A percentile compares a stretch with the other conserved stretches of the same genome.
phyloP scores from a whole-genome alignment of 2,888 invertebrate genomes.

The Stegophylla sp. region DNA sequence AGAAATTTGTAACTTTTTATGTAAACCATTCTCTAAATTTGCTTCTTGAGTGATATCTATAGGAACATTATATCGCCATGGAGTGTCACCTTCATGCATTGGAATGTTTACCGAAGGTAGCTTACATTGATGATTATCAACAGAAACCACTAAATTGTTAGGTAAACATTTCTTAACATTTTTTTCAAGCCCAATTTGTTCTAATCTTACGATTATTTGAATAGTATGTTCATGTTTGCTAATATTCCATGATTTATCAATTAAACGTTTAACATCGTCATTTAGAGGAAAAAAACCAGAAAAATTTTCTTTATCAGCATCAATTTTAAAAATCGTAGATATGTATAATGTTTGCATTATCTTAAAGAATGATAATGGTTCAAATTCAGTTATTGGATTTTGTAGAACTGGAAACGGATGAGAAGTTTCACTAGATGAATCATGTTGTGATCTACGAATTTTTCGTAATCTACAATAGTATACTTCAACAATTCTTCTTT shows the following conservation, averaged over 20 bases:
- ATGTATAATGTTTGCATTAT: conserved; percentile 7
- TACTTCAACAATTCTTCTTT: conserved; percentile 33
- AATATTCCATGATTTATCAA: conserved; percentile 47
- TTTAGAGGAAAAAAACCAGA: conserved; percentile 34
- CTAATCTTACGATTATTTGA: conserved; percentile 50
- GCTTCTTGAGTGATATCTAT: conserved; percentile 51
- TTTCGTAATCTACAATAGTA: no score
- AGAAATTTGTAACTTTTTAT: no score
- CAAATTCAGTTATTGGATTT: neutral
- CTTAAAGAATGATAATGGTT: conserved; percentile 35
- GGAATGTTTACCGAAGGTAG: conserved; percentile 47
- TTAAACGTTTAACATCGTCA: conserved; percentile 34
- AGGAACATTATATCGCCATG: conserved; percentile 50
- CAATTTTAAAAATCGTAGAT: conserved; percentile 29
- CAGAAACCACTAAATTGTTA: conserved; percentile 37
- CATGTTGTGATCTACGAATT: conserved; percentile 28
- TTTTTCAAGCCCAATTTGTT: conserved; percentile 14
- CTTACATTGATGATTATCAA: conserved; percentile 35
- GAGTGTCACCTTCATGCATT: conserved; percentile 32
- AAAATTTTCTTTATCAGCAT: conserved; percentile 11
- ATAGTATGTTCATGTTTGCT: conserved; percentile 40
- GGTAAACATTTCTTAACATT: conserved; percentile 44
- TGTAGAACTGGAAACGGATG: neutral
- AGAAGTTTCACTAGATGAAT: neutral
- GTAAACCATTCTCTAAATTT: conserved; percentile 43